A percentile compares a stretch with the other conserved stretches of the same genome.
These are phyloP conservation scores for Cephus runcator DNA, from an alignment of 2,888 invertebrate genomes.

Conservation along the genomic window DNA sequence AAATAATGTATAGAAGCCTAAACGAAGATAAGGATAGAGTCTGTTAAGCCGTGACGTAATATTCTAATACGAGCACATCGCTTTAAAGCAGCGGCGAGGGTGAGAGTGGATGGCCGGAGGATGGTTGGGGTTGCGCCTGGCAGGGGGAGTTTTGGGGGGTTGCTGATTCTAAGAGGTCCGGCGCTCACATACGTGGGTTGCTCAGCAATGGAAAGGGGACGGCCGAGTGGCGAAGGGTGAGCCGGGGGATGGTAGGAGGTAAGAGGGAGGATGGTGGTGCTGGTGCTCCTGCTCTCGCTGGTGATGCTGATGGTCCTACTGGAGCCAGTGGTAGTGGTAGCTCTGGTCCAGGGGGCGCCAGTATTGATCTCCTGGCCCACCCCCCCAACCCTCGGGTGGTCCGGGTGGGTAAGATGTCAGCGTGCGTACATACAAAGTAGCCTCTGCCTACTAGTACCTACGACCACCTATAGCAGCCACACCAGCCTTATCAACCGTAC, in stretches of 20 bases:
- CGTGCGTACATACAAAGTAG: constrained; percentile 66
- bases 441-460: constrained; percentile 34
- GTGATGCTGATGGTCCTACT: constrained; percentile 3
- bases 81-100: constrained; percentile 53
- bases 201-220: constrained; percentile 22
- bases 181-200: constrained; percentile 55
- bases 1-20: background rate
- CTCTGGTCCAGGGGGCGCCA: constrained; percentile 62
- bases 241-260: constrained; percentile 10
- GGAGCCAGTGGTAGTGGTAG: constrained; percentile 35
- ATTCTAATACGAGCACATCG: constrained; percentile 54
- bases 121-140: constrained; percentile 40
- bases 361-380: constrained; percentile 63
- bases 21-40: background rate
- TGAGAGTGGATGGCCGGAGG: constrained; percentile 50
- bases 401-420: constrained; percentile 63
- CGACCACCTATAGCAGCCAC: constrained; percentile 1
- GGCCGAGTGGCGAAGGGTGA: constrained; percentile 13
- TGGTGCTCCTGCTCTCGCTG: background rate
- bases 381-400: constrained; percentile 34
- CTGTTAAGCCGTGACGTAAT: background rate
- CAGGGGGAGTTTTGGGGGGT: constrained; percentile 49
- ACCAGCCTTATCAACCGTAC: background rate
- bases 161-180: constrained; percentile 64
- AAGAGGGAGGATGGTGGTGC: constrained; percentile 1